phyloP scores from a whole-genome alignment of 2,113 vertebrate species.

The Brachyhypopomus gauderio region DNA sequence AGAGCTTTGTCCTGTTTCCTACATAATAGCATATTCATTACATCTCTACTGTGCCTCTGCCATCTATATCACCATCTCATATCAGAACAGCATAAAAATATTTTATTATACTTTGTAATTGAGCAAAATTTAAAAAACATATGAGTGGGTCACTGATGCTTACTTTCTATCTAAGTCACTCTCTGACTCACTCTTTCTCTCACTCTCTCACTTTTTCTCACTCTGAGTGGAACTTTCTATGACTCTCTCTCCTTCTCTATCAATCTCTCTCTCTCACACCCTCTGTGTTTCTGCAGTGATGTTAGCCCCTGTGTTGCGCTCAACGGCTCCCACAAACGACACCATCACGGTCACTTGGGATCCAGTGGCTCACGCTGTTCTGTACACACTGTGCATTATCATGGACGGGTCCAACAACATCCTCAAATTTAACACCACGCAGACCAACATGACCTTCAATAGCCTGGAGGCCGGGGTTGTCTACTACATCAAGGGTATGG shows the following conservation, averaged over 20 bases:
- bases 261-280: not conserved
- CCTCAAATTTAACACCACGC: conserved; percentile 80
- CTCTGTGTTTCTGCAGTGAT: conserved; percentile 73
- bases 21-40: conserved; percentile 21
- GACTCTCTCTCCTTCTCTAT: not conserved
- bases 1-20: conserved; percentile 44
- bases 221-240: not conserved
- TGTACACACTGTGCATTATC: conserved; percentile 83
- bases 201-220: not conserved
- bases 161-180: not conserved
- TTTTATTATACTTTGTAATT: too few relatives aligned
- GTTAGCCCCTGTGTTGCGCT: conserved; percentile 74
- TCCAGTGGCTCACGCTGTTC: conserved; percentile 75
- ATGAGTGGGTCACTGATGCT: too few relatives aligned
- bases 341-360: conserved; percentile 81
- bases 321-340: conserved; percentile 72
- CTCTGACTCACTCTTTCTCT: not conserved
- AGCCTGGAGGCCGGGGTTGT: conserved; percentile 79
- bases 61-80: not conserved
- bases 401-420: conserved; percentile 75
- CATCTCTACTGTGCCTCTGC: not conserved
- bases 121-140: too few relatives aligned
- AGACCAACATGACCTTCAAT: conserved; percentile 74
- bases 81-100: not conserved
- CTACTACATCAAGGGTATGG: conserved; percentile 84